Percentiles rank a stretch among this genome's conserved stretches.
phyloP scores from a whole-genome alignment of 1,140 invertebrate species.

The Zelostemma sp. region DNA sequence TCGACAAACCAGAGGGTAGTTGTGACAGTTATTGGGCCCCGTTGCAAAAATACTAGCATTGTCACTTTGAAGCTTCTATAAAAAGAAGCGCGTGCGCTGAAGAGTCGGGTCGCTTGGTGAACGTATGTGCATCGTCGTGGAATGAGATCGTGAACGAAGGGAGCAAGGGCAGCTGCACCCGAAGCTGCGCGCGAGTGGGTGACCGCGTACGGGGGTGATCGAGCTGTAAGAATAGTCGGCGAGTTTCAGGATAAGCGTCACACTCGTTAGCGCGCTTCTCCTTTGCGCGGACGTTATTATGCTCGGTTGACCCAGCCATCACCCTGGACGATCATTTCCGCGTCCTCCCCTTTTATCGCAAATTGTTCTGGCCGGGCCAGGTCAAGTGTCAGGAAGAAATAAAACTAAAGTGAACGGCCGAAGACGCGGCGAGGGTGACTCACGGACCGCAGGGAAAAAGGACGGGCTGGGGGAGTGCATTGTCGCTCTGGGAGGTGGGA shows the following conservation, averaged over 20 bases:
- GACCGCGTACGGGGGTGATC: no score
- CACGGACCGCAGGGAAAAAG: neutral
- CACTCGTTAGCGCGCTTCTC: slow-evolving; percentile 9
- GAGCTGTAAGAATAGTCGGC: neutral
- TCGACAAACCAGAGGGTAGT: no score
- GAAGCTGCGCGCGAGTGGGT: neutral
- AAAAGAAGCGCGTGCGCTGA: no score
- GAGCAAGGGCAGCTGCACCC: neutral
- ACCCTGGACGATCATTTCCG: no score
- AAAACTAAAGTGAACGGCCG: no score
- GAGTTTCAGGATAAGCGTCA: no score
- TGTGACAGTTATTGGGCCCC: no score
- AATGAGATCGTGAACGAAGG: neutral
- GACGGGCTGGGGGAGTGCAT: slow-evolving; percentile 14
- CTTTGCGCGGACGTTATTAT: neutral
- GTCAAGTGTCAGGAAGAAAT: no score
- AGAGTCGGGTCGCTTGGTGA: neutral
- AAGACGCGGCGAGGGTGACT: neutral
- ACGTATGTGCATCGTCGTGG: neutral
- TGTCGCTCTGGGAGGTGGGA: slow-evolving; percentile 34
- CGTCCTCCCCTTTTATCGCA: no score
- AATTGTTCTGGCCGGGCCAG: no score
- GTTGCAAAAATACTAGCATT: no score
- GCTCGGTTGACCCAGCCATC: neutral
- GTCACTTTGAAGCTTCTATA: no score